These are phyloP conservation scores for Marcusenius ussheri DNA, from an alignment of 2,113 vertebrate genomes.

Conservation along the genomic window DNA sequence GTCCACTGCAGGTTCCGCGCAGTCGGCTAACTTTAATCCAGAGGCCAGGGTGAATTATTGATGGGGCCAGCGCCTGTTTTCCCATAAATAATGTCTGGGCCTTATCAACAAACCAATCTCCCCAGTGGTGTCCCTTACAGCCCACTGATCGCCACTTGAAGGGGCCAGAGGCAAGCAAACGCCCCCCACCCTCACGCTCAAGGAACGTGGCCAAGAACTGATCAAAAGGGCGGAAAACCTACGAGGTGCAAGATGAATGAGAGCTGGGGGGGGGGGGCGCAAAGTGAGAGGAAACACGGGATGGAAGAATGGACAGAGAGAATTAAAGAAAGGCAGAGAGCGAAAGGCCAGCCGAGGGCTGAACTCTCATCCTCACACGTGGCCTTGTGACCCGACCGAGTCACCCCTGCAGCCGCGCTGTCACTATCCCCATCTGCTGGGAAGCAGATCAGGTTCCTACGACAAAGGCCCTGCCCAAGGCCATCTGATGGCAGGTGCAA, in stretches of 20 bases:
- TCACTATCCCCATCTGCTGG: not conserved
- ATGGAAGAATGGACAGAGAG: not conserved
- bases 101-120: constrained; percentile 29
- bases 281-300: constrained; percentile 4
- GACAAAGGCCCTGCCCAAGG: constrained; percentile 16
- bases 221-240: constrained; percentile 8
- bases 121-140: constrained; percentile 43
- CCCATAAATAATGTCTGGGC: constrained; percentile 52
- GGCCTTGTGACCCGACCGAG: constrained; percentile 40
- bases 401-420: constrained; percentile 10
- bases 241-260: not conserved
- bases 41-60: constrained; percentile 20
- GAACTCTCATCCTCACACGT: constrained; percentile 57
- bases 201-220: not conserved
- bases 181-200: not conserved
- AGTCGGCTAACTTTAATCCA: constrained; percentile 19
- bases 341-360: constrained; percentile 38
- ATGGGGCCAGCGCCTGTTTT: constrained; percentile 17
- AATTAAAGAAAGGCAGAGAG: not conserved
- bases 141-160: not conserved
- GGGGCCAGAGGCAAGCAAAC: not conserved
- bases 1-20: not conserved
- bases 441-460: constrained; percentile 37
- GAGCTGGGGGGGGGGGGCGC: not conserved
- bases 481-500: not conserved